A percentile compares a stretch with the other conserved stretches of the same genome.
These are phyloP conservation scores for Lithosia quadra DNA, from an alignment of 2,888 invertebrate genomes.

Conservation along the genomic window DNA sequence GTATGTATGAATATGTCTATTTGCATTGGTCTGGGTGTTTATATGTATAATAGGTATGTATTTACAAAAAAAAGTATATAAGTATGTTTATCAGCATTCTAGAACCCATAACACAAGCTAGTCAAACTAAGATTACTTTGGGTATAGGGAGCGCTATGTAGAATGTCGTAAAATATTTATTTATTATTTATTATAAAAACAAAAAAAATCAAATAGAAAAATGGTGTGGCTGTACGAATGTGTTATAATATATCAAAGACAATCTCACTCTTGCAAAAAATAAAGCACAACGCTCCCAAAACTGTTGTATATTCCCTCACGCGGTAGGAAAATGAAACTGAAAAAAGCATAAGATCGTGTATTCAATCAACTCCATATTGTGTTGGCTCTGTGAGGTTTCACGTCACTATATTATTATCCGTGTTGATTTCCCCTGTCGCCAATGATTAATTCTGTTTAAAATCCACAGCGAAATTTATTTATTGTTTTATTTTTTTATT, in stretches of 20 bases:
- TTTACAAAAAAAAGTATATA: too few relatives aligned
- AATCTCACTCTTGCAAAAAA: not conserved
- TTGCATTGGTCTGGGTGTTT: too few relatives aligned
- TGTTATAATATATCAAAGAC: constrained; percentile 1
- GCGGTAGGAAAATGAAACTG: not conserved
- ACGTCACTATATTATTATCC: constrained; percentile 55
- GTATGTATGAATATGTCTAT: too few relatives aligned
- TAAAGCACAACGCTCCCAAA: constrained; percentile 1
- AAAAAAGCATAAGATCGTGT: constrained; percentile 8
- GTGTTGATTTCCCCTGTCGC: constrained; percentile 61
- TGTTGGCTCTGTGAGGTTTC: constrained; percentile 22
- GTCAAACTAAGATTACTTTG: too few relatives aligned
- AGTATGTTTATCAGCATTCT: too few relatives aligned
- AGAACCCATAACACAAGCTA: too few relatives aligned
- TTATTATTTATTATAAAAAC: too few relatives aligned
- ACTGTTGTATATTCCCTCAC: constrained; percentile 8
- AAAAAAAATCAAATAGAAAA: too few relatives aligned
- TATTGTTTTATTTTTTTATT: too few relatives aligned
- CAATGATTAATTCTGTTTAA: constrained; percentile 60
- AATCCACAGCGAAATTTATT: constrained; percentile 61
- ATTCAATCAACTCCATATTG: constrained; percentile 28
- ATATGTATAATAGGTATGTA: too few relatives aligned
- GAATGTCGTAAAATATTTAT: too few relatives aligned
- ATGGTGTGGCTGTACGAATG: not conserved
- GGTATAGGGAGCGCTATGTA: too few relatives aligned